phyloP scores from a whole-genome alignment of 2,888 invertebrate species.

The Balanococcus diminutus region DNA sequence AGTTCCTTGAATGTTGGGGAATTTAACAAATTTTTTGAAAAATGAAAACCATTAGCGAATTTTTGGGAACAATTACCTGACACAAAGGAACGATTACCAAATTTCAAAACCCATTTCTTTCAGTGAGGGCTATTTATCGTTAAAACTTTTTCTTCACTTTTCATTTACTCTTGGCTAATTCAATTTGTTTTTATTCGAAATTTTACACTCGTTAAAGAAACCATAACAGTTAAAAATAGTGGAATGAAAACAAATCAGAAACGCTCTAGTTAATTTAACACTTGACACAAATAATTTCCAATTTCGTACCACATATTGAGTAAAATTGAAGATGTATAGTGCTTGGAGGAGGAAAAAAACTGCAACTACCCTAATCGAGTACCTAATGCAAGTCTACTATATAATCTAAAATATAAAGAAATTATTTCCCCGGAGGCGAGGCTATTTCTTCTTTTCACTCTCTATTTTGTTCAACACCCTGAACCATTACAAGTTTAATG shows the following conservation, averaged over 20 bases:
- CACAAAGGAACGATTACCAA: too few relatives aligned
- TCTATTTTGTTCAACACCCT: not conserved
- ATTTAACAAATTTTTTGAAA: too few relatives aligned
- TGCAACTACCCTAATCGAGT: conserved; percentile 7
- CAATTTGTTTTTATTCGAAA: not conserved
- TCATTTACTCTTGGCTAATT: not conserved
- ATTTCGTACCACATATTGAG: not conserved
- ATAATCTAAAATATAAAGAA: conserved; percentile 15
- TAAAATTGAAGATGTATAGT: not conserved
- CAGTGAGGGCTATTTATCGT: too few relatives aligned
- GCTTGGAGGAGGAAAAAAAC: not conserved
- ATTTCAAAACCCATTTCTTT: too few relatives aligned
- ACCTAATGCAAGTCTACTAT: not conserved
- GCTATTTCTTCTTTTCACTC: conserved; percentile 12
- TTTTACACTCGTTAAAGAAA: not conserved
- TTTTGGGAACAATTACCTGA: too few relatives aligned
- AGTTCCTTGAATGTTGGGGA: too few relatives aligned
- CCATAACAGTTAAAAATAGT: not conserved
- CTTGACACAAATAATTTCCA: not conserved
- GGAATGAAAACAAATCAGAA: not conserved
- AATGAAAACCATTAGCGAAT: too few relatives aligned
- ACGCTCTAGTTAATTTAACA: not conserved
- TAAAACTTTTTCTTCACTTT: not conserved
- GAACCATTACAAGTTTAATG: not conserved
- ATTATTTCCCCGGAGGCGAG: not conserved